Percentiles rank a stretch among this genome's conserved stretches.
Evolutionary conservation across 2,797 vertebrate genomes (phyloP).

Genomic region (Champsocephalus gunnari): DNA sequence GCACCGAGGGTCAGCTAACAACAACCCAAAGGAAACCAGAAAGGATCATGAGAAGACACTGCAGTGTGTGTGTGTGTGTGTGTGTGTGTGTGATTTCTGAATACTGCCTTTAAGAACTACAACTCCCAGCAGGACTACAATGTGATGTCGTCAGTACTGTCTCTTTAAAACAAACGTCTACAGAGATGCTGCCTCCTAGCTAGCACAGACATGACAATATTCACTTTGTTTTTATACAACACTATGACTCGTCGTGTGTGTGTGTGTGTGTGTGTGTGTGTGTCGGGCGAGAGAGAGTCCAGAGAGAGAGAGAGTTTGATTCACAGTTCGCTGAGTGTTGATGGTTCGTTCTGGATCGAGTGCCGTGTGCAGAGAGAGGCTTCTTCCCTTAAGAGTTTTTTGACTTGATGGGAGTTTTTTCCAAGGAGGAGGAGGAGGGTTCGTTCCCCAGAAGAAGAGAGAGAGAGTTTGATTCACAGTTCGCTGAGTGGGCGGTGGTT

Average conservation of each 20-base stretch:
- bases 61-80: conserved; percentile 58
- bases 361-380: conserved; percentile 62
- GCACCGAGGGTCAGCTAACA: conserved; percentile 3
- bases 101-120: conserved; percentile 27
- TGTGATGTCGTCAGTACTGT: conserved; percentile 87
- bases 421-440: too few relatives aligned
- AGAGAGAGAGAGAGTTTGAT: conserved; percentile 2
- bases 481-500: too few relatives aligned
- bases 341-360: conserved; percentile 68
- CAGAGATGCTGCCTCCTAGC: conserved; percentile 91
- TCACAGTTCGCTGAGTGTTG: conserved; percentile 67
- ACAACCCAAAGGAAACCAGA: conserved; percentile 18
- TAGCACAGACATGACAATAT: conserved; percentile 96
- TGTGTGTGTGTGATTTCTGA: conserved; percentile 21
- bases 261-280: too few relatives aligned
- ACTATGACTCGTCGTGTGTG: conserved; percentile 82
- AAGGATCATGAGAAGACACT: conserved; percentile 43
- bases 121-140: conserved; percentile 50
- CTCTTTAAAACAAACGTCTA: conserved; percentile 96
- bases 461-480: too few relatives aligned
- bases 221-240: conserved; percentile 90
- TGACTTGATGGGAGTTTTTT: background rate
- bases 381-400: conserved; percentile 82
- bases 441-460: too few relatives aligned
- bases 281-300: too few relatives aligned